phyloP scores from a whole-genome alignment of 92 coral and sea anemone genomes.

The Epizoanthus illoricatus region DNA sequence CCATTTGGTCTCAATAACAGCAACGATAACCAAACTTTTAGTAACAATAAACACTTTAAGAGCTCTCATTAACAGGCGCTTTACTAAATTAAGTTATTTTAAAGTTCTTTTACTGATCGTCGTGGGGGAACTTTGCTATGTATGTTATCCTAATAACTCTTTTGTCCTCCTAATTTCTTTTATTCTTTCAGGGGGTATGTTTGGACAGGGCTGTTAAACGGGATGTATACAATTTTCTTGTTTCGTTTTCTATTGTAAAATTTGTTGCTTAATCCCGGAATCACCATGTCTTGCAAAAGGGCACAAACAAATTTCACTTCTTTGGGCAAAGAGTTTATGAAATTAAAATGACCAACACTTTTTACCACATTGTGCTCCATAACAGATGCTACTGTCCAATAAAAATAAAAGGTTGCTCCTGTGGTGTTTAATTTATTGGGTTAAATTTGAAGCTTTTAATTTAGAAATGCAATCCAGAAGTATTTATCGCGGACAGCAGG shows the following conservation, averaged over 20 bases:
- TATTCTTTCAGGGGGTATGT: constrained; percentile 87
- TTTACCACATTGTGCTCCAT: background rate
- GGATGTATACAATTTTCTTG: constrained; percentile 61
- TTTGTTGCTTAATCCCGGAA: constrained; percentile 32
- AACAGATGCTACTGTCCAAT: background rate
- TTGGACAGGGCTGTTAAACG: constrained; percentile 61
- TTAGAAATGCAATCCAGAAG: background rate
- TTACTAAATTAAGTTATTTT: constrained; percentile 55
- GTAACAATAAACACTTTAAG: constrained; percentile 48
- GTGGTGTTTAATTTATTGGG: constrained; percentile 9
- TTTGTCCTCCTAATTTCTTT: constrained; percentile 71
- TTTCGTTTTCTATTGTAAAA: constrained; percentile 51
- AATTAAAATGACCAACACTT: background rate
- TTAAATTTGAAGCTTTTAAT: constrained; percentile 14
- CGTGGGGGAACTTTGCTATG: constrained; percentile 83
- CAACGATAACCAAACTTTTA: constrained; percentile 1
- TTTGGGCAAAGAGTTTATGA: background rate
- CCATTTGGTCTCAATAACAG: constrained; percentile 6
- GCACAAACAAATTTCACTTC: background rate
- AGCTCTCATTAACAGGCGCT: constrained; percentile 45
- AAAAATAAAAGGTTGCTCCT: background rate
- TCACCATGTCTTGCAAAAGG: background rate
- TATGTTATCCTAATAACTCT: constrained; percentile 61
- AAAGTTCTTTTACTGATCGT: constrained; percentile 56
- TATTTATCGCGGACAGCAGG: constrained; percentile 1